Percentiles rank a stretch among this genome's conserved stretches.
Evolutionary conservation across 1,140 invertebrate genomes (phyloP).

Genomic region (Neodiprion lecontei): DNA sequence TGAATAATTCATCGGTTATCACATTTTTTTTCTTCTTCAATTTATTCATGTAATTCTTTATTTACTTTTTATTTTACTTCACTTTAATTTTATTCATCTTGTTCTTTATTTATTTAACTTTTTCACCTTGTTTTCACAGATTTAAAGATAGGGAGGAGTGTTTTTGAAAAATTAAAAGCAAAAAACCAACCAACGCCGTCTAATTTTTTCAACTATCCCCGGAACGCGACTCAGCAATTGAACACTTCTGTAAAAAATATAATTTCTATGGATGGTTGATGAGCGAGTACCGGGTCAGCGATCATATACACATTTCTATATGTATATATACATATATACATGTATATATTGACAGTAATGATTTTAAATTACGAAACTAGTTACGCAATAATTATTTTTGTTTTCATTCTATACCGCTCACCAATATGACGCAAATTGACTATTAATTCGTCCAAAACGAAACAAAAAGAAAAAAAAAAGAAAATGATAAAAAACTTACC

Average conservation of each 20-base stretch:
- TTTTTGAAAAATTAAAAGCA: too few relatives aligned
- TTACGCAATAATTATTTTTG: too few relatives aligned
- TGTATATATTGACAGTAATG: too few relatives aligned
- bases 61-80: conserved; percentile 46
- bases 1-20: conserved; percentile 58
- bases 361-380: too few relatives aligned
- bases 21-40: not conserved
- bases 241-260: conserved; percentile 63
- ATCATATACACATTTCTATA: conserved; percentile 13
- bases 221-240: conserved; percentile 55
- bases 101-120: conserved; percentile 61
- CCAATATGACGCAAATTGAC: too few relatives aligned
- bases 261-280: conserved; percentile 58
- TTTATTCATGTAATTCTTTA: not conserved
- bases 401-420: too few relatives aligned
- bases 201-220: conserved; percentile 33
- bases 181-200: too few relatives aligned
- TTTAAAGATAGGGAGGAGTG: conserved; percentile 50
- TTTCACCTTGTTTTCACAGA: conserved; percentile 57
- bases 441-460: too few relatives aligned
- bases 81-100: not conserved
- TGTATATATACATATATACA: too few relatives aligned
- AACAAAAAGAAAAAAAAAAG: too few relatives aligned
- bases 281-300: conserved; percentile 44
- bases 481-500: too few relatives aligned